Evolutionary conservation across 2,888 invertebrate species (phyloP).

Genomic region (Noctua janthina): DNA sequence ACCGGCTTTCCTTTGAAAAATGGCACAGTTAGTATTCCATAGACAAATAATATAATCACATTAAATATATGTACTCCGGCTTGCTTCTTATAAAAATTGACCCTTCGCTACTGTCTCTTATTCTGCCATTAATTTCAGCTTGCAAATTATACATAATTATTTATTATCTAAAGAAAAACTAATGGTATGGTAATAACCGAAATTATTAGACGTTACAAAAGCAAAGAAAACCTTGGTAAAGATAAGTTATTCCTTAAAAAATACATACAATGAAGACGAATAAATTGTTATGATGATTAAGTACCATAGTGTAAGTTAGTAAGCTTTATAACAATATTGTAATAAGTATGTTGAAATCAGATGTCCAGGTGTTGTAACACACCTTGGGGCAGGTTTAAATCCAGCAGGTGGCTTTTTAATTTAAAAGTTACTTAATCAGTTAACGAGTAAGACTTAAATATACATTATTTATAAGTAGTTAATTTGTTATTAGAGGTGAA

Average conservation of each 20-base stretch:
- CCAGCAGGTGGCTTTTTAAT: conserved; percentile 4
- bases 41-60: no score
- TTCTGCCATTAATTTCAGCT: no score
- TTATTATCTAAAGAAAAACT: no score
- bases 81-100: no score
- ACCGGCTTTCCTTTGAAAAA: no score
- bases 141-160: no score
- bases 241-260: not conserved
- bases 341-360: conserved; percentile 10
- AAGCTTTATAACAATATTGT: not conserved
- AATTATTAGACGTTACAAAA: not conserved
- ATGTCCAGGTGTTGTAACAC: conserved; percentile 26
- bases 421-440: not conserved
- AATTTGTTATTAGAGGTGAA: no score
- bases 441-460: not conserved
- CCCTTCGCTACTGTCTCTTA: no score
- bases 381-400: conserved; percentile 31
- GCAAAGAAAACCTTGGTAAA: not conserved
- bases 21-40: no score
- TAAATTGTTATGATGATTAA: not conserved
- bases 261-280: not conserved
- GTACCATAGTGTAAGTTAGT: not conserved
- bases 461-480: not conserved
- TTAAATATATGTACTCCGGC: no score
- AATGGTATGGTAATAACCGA: not conserved